phyloP scores from a whole-genome alignment of 1,140 invertebrate species.

The Plectrocnemia conspersa region DNA sequence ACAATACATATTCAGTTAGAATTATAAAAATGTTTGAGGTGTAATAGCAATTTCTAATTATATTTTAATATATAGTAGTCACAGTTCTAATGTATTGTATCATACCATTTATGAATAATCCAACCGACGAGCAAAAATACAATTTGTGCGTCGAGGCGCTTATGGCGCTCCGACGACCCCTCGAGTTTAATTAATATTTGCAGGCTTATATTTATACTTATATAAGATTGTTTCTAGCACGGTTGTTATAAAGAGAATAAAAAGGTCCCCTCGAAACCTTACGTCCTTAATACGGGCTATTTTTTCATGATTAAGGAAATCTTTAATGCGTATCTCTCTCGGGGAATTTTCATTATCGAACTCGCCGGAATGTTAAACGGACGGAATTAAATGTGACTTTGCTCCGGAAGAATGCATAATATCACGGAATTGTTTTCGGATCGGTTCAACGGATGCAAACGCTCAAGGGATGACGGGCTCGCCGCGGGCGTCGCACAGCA shows the following conservation, averaged over 20 bases:
- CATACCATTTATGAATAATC: too few species aligned
- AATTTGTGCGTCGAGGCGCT: constrained; percentile 8
- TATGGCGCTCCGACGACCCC: constrained; percentile 14
- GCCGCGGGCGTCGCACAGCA: constrained; percentile 23
- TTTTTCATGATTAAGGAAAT: constrained; percentile 32
- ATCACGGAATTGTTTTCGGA: constrained; percentile 1
- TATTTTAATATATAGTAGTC: too few species aligned
- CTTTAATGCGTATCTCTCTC: constrained; percentile 15
- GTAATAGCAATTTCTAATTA: too few species aligned
- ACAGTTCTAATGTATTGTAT: too few species aligned
- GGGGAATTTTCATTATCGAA: constrained; percentile 28
- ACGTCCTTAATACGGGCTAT: constrained; percentile 26
- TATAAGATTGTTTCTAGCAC: constrained; percentile 28
- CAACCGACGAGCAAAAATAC: too few species aligned
- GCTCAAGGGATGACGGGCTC: not conserved
- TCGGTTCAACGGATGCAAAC: not conserved
- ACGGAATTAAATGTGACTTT: not conserved
- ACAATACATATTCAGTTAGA: too few species aligned
- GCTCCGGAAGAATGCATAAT: not conserved
- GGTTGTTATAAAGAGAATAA: constrained; percentile 29
- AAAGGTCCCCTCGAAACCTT: constrained; percentile 23
- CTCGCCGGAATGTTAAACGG: not conserved
- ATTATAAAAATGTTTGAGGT: too few species aligned
- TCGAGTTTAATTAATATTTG: constrained; percentile 33
- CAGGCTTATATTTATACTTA: constrained; percentile 32